These are phyloP conservation scores for Thyatira batis DNA, from an alignment of 2,888 invertebrate genomes.

Conservation along the genomic window DNA sequence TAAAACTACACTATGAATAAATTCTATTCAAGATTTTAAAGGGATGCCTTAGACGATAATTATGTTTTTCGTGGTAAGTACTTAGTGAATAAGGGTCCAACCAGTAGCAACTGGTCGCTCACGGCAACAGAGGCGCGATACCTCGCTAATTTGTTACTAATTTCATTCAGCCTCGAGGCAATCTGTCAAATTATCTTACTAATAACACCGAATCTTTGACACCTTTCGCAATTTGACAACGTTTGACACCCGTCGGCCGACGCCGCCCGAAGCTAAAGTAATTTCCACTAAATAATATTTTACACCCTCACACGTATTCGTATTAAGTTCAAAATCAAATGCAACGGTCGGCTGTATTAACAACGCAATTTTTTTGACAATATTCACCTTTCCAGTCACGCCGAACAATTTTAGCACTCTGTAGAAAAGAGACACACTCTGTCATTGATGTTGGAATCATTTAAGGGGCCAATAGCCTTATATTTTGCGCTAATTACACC, in stretches of 20 bases:
- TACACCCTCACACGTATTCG: background rate
- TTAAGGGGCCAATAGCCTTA: slow-evolving; percentile 26
- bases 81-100: background rate
- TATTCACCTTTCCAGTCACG: background rate
- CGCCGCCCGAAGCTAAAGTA: slow-evolving; percentile 19
- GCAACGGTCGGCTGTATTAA: background rate
- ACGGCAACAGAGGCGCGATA: background rate
- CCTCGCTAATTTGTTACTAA: background rate
- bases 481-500: slow-evolving; percentile 52
- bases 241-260: background rate
- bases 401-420: slow-evolving; percentile 17
- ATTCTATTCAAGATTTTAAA: background rate
- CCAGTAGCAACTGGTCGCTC: background rate
- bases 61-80: background rate
- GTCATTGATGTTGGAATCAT: slow-evolving; percentile 28
- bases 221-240: slow-evolving; percentile 5
- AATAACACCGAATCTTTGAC: slow-evolving; percentile 1
- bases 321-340: background rate
- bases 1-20: no score
- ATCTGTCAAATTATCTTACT: slow-evolving; percentile 1
- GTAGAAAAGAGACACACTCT: slow-evolving; percentile 14
- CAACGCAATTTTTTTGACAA: background rate
- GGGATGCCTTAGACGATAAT: background rate
- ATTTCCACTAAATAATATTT: slow-evolving; percentile 1
- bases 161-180: background rate